Base-by-base conservation (phyloP, 2,888 invertebrate genomes). In the Uropetala carovei region DNA sequence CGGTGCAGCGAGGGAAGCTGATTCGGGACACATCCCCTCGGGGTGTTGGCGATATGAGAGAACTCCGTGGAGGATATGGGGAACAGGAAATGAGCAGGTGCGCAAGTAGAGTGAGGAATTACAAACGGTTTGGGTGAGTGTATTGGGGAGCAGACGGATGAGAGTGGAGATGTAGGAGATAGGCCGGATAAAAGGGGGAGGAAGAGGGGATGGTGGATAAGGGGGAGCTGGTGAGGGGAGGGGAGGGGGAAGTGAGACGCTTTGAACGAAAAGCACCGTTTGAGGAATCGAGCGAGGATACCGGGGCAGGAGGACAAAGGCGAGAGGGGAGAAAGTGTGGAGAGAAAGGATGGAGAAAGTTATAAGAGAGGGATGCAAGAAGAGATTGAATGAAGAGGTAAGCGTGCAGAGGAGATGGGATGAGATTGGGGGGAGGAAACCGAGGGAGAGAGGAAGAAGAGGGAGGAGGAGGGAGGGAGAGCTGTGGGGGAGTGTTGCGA, bases 21-120 rank as follows among this genome's bases (percentile, higher is more conserved):
- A 2, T 14, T 14, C n/a, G 75, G 75, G 11, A 18, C 75, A 22
- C 75, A n/a, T 43, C 43, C 43, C 43, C 43, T 1, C 3, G 5
- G 43, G 43, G 43, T 43, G 43, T 43, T 43, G 43, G 43, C 43
- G 43, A 43, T 43, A 43, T 43, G 43, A 43, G 43, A 43, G 43
- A 43, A 5, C 43, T 43, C 43, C 43, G 43, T 43, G 43, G 43
- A 56, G 83, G 83, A 57, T 10, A 16, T 10, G 7, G 8, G 18
- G 83, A n/a, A 16, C n/a, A 57, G 3, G 83, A 57, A 83, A 83
- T 83, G 83, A 83, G 83, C 83, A 83, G 83, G 83, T 83, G 83
- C 83, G 57, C 83, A 18, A n/a, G 83, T 57, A n/a, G 83, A 83
- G 43, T 83, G 83, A 83, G 83, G 83, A 83, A 83, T 83, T 83